Percentiles rank a stretch among this genome's conserved stretches.
Conservation (phyloP, 1,140 invertebrate genomes). For the Drosophila prosaltans region DNA sequence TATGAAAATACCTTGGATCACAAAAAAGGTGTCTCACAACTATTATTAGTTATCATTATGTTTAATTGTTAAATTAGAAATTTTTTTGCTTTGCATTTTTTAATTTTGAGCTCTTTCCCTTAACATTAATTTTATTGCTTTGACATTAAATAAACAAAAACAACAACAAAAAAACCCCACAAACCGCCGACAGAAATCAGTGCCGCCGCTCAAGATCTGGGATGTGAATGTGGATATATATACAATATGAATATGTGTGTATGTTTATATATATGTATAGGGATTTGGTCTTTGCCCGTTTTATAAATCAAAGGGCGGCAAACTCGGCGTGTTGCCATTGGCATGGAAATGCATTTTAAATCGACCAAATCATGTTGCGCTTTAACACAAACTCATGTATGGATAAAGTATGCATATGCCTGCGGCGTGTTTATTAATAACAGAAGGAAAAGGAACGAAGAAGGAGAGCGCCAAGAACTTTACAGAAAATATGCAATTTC, state of each 20-base stretch:
- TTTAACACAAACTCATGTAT: conserved; percentile 67
- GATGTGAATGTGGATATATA: conserved; percentile 10
- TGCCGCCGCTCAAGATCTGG: conserved; percentile 30
- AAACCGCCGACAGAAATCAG: conserved; percentile 13
- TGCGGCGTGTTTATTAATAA: conserved; percentile 69
- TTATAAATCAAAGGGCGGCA: conserved; percentile 80
- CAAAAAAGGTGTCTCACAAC: no score
- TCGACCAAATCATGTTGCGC: conserved; percentile 79
- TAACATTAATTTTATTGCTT: conserved; percentile 53
- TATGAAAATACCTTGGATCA: neutral
- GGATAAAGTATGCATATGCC: conserved; percentile 14
- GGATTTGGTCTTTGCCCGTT: conserved; percentile 44
- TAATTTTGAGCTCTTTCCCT: no score
- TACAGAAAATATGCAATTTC: conserved; percentile 70
- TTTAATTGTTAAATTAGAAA: no score
- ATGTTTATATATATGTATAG: neutral
- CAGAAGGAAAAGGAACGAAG: conserved; percentile 29
- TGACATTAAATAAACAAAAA: conserved; percentile 71
- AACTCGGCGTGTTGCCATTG: conserved; percentile 77
- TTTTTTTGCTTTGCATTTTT: no score
- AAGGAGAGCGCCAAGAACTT: conserved; percentile 32
- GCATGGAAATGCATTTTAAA: conserved; percentile 79
- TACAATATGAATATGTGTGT: neutral
- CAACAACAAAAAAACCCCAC: conserved; percentile 14
- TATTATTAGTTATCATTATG: no score